These are phyloP conservation scores for Tamandua tetradactyla DNA, from an alignment of 2,797 vertebrate genomes.

Conservation along the genomic window DNA sequence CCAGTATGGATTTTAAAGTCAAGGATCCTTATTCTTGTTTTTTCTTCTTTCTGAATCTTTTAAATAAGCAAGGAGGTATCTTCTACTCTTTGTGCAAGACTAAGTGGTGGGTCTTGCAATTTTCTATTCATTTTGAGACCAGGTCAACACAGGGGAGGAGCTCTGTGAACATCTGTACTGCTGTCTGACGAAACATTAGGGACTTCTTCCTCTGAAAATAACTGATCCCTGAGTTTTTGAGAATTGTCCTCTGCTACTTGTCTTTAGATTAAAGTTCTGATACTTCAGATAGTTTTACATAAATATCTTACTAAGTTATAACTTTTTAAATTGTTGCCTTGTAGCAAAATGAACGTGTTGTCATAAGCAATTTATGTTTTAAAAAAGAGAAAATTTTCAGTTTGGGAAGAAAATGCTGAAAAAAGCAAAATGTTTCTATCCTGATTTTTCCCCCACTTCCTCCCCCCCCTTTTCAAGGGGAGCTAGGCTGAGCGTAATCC, in stretches of 20 bases:
- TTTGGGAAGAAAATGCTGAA: constrained; percentile 14
- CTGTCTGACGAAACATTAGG: not conserved
- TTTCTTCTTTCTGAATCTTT: constrained; percentile 25
- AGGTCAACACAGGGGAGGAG: not conserved
- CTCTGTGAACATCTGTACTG: not conserved
- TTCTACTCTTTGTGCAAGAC: not conserved
- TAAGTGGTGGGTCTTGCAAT: not conserved
- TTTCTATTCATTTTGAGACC: not conserved
- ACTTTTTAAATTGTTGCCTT: constrained; percentile 4
- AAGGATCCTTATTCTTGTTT: not conserved
- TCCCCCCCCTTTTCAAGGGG: not conserved
- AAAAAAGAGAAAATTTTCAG: not conserved
- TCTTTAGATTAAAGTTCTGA: not conserved
- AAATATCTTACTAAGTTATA: not conserved
- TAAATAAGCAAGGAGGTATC: not conserved
- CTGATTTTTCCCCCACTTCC: not conserved
- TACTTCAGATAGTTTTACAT: not conserved
- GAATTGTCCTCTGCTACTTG: not conserved
- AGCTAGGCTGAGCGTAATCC: not conserved
- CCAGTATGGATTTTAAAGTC: not conserved
- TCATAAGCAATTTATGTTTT: constrained; percentile 35
- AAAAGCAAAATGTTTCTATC: constrained; percentile 28
- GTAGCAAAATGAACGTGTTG: not conserved
- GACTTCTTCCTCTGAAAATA: constrained; percentile 19
- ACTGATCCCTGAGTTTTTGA: not conserved